Conservation (phyloP, 2,888 invertebrate genomes). For the Brenthis daphne region DNA sequence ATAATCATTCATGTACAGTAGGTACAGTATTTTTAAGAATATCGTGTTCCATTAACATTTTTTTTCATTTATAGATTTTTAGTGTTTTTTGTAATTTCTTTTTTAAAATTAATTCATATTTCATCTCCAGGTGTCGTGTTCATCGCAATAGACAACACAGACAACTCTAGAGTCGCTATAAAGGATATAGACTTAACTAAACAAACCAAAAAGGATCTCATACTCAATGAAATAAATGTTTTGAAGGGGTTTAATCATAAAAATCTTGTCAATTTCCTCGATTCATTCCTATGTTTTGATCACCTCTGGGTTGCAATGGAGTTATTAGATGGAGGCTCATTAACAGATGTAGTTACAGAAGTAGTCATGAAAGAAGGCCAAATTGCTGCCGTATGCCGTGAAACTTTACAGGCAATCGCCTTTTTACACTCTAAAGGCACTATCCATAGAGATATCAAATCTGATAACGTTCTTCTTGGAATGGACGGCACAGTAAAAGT, state of each 20-base stretch:
- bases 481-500: conserved; percentile 96
- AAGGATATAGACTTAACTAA: conserved; percentile 97
- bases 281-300: conserved; percentile 94
- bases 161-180: conserved; percentile 92
- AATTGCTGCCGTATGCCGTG: conserved; percentile 96
- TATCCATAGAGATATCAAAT: conserved; percentile 97
- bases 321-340: conserved; percentile 95
- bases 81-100: neutral
- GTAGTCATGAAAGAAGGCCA: conserved; percentile 98
- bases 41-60: too few relatives aligned
- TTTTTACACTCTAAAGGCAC: conserved; percentile 95
- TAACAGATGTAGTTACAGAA: conserved; percentile 98
- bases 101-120: conserved; percentile 6
- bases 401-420: conserved; percentile 91
- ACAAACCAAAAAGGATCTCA: conserved; percentile 97
- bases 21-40: too few relatives aligned
- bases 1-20: too few relatives aligned
- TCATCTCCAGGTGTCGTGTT: conserved; percentile 89
- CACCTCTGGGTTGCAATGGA: conserved; percentile 99
- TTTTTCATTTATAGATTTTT: neutral
- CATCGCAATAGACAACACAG: conserved; percentile 90
- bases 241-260: conserved; percentile 95
- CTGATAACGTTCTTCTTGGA: conserved; percentile 97
- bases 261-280: conserved; percentile 97
- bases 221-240: conserved; percentile 96